Conservation (phyloP, 2,888 invertebrate species). For the Tipula confusa region DNA sequence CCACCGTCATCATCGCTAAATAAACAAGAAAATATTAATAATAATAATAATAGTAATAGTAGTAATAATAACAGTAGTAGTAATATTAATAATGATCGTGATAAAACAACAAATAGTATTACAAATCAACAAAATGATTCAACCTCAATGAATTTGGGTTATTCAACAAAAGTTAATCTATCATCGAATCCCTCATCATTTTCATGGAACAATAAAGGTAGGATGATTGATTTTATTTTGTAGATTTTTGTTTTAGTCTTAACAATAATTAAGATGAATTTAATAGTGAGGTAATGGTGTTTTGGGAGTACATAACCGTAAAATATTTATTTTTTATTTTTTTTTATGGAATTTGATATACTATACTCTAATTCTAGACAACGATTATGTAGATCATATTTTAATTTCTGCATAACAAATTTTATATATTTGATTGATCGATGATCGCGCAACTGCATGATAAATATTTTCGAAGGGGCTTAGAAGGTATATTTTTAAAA, state of each 20-base stretch:
- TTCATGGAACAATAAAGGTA: constrained; percentile 45
- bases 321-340: too few relatives aligned
- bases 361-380: background rate
- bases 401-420: background rate
- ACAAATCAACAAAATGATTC: constrained; percentile 48
- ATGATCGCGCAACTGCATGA: background rate
- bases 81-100: constrained; percentile 34
- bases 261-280: background rate
- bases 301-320: background rate
- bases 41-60: background rate
- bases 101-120: constrained; percentile 40
- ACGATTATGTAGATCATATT: background rate
- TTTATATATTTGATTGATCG: background rate
- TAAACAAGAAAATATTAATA: background rate
- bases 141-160: constrained; percentile 49
- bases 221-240: constrained; percentile 33
- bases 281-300: background rate
- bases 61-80: constrained; percentile 34
- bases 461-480: background rate
- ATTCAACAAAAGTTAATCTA: constrained; percentile 59
- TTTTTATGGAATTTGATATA: constrained; percentile 1
- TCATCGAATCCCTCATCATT: constrained; percentile 41
- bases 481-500: background rate
- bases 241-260: background rate
- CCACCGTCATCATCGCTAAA: background rate